Evolutionary conservation across 2,888 invertebrate genomes (phyloP).

Genomic region (Saturnia japonica): DNA sequence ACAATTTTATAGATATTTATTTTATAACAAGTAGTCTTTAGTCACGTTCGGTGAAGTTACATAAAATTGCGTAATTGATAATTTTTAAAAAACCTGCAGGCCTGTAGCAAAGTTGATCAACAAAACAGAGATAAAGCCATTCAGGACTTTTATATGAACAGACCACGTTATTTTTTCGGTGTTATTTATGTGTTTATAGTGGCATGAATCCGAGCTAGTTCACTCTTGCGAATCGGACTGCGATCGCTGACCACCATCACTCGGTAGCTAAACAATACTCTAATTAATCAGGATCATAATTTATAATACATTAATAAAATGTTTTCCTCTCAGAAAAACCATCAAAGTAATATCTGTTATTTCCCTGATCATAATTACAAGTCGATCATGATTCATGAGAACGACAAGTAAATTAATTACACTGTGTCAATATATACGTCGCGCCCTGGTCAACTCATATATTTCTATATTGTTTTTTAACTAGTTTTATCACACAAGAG

Average conservation of each 20-base stretch:
- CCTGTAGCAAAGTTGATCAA: not conserved
- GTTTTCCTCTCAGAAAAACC: not conserved
- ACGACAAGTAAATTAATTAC: conserved; percentile 11
- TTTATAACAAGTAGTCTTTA: not conserved
- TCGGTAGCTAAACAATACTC: conserved; percentile 1
- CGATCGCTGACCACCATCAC: not conserved
- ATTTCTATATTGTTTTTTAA: not conserved
- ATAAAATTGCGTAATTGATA: not conserved
- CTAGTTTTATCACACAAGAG: not conserved
- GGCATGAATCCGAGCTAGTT: not conserved
- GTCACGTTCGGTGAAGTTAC: not conserved
- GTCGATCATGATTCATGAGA: conserved; percentile 8
- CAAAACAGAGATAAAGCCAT: not conserved
- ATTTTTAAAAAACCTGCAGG: not conserved
- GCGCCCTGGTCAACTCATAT: not conserved
- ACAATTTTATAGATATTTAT: no score
- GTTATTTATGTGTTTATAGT: not conserved
- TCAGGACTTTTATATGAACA: not conserved
- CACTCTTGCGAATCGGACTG: not conserved
- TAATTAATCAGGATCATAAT: not conserved
- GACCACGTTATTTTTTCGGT: not conserved
- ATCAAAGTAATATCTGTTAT: conserved; percentile 4
- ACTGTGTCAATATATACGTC: not conserved
- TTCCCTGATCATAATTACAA: conserved; percentile 2
- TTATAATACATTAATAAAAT: conserved; percentile 7